Conservation (phyloP, 2,888 invertebrate species). For the Acrobasis consociella region DNA sequence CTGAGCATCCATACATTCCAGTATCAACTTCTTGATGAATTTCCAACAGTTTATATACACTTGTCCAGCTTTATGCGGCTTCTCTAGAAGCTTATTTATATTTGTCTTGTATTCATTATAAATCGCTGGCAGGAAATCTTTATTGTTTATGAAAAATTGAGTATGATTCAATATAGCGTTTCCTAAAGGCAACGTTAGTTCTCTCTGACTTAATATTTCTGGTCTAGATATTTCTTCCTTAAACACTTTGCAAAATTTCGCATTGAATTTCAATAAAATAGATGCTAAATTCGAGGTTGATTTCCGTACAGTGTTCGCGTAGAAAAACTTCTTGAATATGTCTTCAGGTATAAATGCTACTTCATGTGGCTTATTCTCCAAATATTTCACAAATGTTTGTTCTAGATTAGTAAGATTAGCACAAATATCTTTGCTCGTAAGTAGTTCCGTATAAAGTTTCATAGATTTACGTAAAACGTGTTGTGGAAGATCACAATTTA, state of each 20-base stretch:
- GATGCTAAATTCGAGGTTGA: slow-evolving; percentile 82
- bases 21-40: slow-evolving; percentile 83
- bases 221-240: slow-evolving; percentile 68
- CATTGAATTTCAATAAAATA: slow-evolving; percentile 81
- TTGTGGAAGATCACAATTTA: slow-evolving; percentile 53
- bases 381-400: slow-evolving; percentile 77
- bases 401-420: slow-evolving; percentile 81
- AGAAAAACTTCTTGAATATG: slow-evolving; percentile 80
- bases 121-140: slow-evolving; percentile 75
- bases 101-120: slow-evolving; percentile 84
- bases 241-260: slow-evolving; percentile 70
- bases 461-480: slow-evolving; percentile 63
- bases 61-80: slow-evolving; percentile 87
- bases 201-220: slow-evolving; percentile 81
- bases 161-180: slow-evolving; percentile 70
- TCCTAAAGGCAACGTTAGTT: slow-evolving; percentile 85
- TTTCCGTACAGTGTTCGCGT: slow-evolving; percentile 77
- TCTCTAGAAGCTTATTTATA: slow-evolving; percentile 85
- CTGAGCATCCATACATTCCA: slow-evolving; percentile 81
- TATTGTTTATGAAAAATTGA: slow-evolving; percentile 61
- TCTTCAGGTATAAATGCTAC: slow-evolving; percentile 74
- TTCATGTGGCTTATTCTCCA: slow-evolving; percentile 84
- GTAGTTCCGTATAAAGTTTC: slow-evolving; percentile 69
- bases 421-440: slow-evolving; percentile 61
- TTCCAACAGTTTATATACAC: slow-evolving; percentile 84